Percentiles rank a stretch among this genome's conserved stretches.
Evolutionary conservation across 2,888 invertebrate genomes (phyloP).

Genomic region (Sycophila texana): DNA sequence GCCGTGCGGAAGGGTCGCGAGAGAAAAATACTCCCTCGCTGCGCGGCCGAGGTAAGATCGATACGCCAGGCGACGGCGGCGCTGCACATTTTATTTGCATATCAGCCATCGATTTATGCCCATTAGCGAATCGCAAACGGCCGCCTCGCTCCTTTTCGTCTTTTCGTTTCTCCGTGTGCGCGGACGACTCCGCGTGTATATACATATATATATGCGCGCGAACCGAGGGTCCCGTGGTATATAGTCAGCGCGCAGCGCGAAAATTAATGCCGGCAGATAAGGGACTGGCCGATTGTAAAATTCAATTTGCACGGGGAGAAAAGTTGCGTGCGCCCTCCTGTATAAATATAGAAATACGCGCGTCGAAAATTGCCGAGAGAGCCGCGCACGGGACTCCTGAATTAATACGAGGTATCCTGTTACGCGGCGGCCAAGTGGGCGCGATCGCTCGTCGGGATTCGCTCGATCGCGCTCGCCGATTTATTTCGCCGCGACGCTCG

Average conservation of each 20-base stretch:
- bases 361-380: conserved; percentile 23
- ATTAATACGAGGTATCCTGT: conserved; percentile 41
- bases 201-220: not conserved
- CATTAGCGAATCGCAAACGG: conserved; percentile 57
- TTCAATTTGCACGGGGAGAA: conserved; percentile 38
- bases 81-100: conserved; percentile 59
- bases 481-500: not conserved
- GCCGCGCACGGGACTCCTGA: conserved; percentile 20
- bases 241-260: conserved; percentile 29
- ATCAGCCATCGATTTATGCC: conserved; percentile 60
- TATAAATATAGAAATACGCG: not conserved
- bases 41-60: conserved; percentile 33
- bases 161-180: not conserved
- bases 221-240: not conserved
- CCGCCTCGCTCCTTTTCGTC: conserved; percentile 5
- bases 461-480: conserved; percentile 29
- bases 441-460: conserved; percentile 8
- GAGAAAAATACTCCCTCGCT: not conserved
- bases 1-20: not conserved
- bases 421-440: conserved; percentile 3
- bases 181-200: no score
- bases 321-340: not conserved
- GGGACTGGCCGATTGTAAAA: conserved; percentile 35
- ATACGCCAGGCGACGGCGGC: conserved; percentile 25
- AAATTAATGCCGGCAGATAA: conserved; percentile 53